Conservation (phyloP, 2,888 invertebrate genomes). For the Coecobrya sp. region DNA sequence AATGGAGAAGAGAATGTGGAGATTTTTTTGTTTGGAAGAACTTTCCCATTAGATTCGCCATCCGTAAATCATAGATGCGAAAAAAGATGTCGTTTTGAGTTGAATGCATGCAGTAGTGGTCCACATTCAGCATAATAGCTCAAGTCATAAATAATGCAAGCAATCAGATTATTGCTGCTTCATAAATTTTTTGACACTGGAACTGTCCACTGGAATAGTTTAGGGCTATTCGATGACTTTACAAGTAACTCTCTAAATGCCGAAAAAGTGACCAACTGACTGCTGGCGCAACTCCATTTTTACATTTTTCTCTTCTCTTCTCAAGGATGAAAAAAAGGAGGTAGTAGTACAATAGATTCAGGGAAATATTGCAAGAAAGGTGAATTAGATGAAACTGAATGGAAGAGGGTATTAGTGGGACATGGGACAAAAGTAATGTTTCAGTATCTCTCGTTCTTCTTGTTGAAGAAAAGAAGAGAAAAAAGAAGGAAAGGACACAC, state of each 20-base stretch:
- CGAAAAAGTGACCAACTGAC: neutral
- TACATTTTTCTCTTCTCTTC: neutral
- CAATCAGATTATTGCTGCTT: neutral
- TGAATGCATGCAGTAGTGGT: no score
- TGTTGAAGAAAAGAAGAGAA: neutral
- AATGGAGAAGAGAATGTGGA: no score
- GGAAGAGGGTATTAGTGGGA: neutral
- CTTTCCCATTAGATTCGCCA: no score
- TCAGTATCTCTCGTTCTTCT: neutral
- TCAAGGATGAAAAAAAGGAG: neutral
- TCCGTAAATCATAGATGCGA: no score
- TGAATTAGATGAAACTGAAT: neutral
- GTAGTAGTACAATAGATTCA: neutral
- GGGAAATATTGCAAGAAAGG: neutral
- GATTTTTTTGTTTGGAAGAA: no score
- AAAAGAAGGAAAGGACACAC: slow-evolving; percentile 2
- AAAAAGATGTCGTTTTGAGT: no score
- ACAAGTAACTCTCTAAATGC: neutral
- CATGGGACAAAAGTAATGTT: neutral
- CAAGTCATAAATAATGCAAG: neutral
- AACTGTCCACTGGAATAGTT: neutral
- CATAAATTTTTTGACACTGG: neutral
- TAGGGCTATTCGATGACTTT: neutral
- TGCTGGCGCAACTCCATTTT: neutral
- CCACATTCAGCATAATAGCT: neutral